phyloP scores from a whole-genome alignment of 2,113 vertebrate genomes.

The Notarius lentiginosus region DNA sequence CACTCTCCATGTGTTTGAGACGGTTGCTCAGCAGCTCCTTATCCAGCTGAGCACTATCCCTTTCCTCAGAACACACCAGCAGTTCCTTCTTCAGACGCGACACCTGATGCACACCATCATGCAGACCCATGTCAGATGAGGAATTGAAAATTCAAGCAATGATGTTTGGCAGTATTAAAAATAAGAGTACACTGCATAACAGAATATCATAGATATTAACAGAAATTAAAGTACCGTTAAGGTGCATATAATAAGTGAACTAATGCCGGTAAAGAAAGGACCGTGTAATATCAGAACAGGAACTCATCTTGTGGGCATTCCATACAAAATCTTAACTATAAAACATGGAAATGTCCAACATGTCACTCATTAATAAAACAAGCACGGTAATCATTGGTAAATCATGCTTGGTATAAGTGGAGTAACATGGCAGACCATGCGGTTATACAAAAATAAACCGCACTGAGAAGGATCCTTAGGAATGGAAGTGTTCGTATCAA shows the following conservation, averaged over 20 bases:
- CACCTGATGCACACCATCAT: slow-evolving; percentile 64
- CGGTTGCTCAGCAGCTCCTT: slow-evolving; percentile 84
- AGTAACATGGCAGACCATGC: not conserved
- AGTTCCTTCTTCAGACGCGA: slow-evolving; percentile 83
- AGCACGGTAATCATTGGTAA: not conserved
- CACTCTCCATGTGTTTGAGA: slow-evolving; percentile 82
- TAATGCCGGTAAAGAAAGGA: not conserved
- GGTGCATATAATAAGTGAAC: no score
- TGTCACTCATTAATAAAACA: not conserved
- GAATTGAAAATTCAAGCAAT: not conserved
- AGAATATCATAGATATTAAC: not conserved
- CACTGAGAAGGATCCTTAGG: no score
- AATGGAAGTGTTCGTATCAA: no score
- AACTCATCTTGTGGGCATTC: not conserved
- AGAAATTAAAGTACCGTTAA: no score
- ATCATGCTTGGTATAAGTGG: not conserved
- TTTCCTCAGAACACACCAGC: slow-evolving; percentile 79
- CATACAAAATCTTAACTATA: no score
- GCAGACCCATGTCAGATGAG: not conserved
- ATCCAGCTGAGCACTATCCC: slow-evolving; percentile 79
- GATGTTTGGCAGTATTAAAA: not conserved
- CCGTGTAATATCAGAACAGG: not conserved
- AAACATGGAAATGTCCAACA: no score
- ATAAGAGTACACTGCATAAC: not conserved
- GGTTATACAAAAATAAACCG: no score